Conservation (phyloP, 2,113 vertebrate species). For the Mustela lutreola region DNA sequence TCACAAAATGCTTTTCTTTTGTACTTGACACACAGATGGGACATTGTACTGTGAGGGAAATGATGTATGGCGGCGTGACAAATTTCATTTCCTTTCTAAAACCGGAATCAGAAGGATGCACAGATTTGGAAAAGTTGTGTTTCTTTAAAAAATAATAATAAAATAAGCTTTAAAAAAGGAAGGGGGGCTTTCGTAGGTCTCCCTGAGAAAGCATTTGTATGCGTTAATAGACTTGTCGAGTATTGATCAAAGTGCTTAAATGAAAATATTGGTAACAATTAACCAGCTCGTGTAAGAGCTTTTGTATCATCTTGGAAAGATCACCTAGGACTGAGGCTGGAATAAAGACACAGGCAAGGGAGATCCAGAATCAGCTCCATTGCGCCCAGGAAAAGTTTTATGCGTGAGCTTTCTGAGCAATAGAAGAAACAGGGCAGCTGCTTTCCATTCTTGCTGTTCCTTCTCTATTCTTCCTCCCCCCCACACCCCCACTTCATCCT, state of each 20-base stretch:
- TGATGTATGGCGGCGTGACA: slow-evolving; percentile 95
- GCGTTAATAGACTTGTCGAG: slow-evolving; percentile 84
- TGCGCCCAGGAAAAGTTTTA: neutral
- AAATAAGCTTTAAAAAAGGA: neutral
- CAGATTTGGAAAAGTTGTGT: slow-evolving; percentile 84
- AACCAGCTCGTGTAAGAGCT: slow-evolving; percentile 63
- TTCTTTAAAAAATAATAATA: slow-evolving; percentile 66
- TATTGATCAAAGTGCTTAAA: slow-evolving; percentile 85
- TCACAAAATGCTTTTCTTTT: slow-evolving; percentile 99
- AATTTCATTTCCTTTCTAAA: slow-evolving; percentile 93
- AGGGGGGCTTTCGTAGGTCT: neutral
- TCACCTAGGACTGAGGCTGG: slow-evolving; percentile 63
- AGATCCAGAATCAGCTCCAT: neutral
- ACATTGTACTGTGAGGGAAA: slow-evolving; percentile 89
- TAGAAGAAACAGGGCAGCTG: neutral
- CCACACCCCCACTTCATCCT: neutral
- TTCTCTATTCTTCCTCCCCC: neutral
- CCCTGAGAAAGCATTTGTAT: slow-evolving; percentile 74
- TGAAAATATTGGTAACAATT: slow-evolving; percentile 86
- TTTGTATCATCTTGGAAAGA: slow-evolving; percentile 78
- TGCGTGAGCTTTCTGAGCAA: neutral
- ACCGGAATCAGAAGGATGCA: slow-evolving; percentile 89
- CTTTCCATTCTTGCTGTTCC: neutral
- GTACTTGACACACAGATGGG: slow-evolving; percentile 93
- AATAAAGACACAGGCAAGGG: slow-evolving; percentile 53